Evolutionary conservation across 2,888 invertebrate species (phyloP).

Genomic region (Lithophane leautieri): DNA sequence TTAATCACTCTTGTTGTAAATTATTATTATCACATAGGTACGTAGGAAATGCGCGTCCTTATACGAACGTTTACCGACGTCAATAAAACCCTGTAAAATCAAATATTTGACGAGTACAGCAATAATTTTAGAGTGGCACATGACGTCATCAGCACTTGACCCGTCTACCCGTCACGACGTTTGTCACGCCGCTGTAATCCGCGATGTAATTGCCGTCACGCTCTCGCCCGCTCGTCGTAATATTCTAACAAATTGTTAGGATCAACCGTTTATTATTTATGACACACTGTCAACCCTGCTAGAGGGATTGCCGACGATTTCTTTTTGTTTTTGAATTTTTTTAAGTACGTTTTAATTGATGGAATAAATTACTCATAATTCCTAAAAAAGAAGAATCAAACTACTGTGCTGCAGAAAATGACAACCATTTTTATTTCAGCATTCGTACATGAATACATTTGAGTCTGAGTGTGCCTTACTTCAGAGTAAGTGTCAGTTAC

Average conservation of each 20-base stretch:
- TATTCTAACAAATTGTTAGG: slow-evolving; percentile 69
- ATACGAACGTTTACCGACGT: neutral
- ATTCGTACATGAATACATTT: neutral
- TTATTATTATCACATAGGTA: slow-evolving; percentile 8
- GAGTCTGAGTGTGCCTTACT: neutral
- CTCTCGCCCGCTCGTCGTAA: slow-evolving; percentile 55
- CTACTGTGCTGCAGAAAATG: neutral
- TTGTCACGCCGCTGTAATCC: slow-evolving; percentile 68
- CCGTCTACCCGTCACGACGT: slow-evolving; percentile 58
- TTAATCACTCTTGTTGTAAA: slow-evolving; percentile 52
- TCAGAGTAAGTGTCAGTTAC: slow-evolving; percentile 5
- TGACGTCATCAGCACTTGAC: slow-evolving; percentile 60
- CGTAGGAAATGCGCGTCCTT: neutral
- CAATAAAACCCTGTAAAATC: slow-evolving; percentile 34
- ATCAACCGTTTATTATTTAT: slow-evolving; percentile 68
- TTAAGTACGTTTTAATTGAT: neutral
- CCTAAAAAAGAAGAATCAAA: neutral
- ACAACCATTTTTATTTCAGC: too few species aligned
- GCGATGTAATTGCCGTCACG: slow-evolving; percentile 62
- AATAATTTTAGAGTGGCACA: slow-evolving; percentile 49
- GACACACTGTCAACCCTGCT: slow-evolving; percentile 57
- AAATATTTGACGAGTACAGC: slow-evolving; percentile 48
- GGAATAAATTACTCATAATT: slow-evolving; percentile 7
- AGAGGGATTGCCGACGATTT: slow-evolving; percentile 29
- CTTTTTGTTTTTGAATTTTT: slow-evolving; percentile 31